Evolutionary conservation across 2,888 invertebrate species (phyloP).

Genomic region (Leucoma salicis): DNA sequence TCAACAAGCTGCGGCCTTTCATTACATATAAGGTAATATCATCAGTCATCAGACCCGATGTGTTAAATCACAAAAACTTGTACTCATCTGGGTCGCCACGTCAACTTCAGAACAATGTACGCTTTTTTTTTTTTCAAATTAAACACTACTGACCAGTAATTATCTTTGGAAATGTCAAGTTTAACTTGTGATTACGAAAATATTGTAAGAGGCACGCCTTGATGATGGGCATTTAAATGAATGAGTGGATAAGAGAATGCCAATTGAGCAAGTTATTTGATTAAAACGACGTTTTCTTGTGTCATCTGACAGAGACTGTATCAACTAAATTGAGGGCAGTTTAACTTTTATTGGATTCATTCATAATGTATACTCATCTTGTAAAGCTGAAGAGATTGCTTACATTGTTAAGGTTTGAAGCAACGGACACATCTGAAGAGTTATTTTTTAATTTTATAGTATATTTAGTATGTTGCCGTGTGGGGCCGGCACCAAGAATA

Average conservation of each 20-base stretch:
- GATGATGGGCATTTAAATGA: slow-evolving; percentile 7
- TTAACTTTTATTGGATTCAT: too few relatives aligned
- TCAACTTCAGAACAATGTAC: slow-evolving; percentile 18
- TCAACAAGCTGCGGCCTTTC: too few relatives aligned
- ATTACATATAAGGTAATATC: background rate
- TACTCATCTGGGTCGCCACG: slow-evolving; percentile 32
- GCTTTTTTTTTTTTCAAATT: slow-evolving; percentile 33
- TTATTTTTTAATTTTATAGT: too few relatives aligned
- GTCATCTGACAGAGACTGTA: background rate
- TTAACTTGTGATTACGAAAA: slow-evolving; percentile 39
- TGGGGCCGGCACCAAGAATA: too few relatives aligned
- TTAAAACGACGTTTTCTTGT: background rate
- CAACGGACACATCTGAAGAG: too few relatives aligned
- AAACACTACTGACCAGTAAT: slow-evolving; percentile 30
- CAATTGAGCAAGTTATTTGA: slow-evolving; percentile 3
- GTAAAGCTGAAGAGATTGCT: too few relatives aligned
- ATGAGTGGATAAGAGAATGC: slow-evolving; percentile 7
- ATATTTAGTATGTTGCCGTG: too few relatives aligned
- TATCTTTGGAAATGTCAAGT: slow-evolving; percentile 48
- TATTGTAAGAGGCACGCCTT: slow-evolving; percentile 27
- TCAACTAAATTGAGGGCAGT: too few relatives aligned
- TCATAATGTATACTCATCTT: too few relatives aligned
- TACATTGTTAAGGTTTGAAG: too few relatives aligned
- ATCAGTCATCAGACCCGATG: background rate
- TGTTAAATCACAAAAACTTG: slow-evolving; percentile 35